These are phyloP conservation scores for Papilio polyxenes DNA, from an alignment of 1,140 invertebrate genomes.

Conservation along the genomic window DNA sequence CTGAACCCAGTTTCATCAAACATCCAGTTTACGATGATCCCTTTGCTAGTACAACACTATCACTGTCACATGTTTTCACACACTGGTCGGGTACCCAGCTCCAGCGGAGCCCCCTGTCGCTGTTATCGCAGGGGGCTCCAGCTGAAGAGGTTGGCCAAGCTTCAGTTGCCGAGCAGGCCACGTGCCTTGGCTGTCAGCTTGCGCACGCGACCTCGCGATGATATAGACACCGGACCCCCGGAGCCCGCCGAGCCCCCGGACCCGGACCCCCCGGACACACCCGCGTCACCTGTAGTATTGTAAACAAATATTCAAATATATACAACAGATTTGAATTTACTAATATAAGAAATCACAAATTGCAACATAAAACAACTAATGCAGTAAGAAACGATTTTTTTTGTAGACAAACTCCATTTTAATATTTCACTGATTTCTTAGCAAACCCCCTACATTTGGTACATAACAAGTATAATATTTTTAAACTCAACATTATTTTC, in stretches of 20 bases:
- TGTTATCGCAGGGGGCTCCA: slow-evolving; percentile 9
- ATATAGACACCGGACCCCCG: slow-evolving; percentile 82
- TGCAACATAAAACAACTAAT: too few relatives aligned
- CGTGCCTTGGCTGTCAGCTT: slow-evolving; percentile 90
- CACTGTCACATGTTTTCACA: neutral
- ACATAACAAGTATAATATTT: too few relatives aligned
- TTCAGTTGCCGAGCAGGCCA: slow-evolving; percentile 84
- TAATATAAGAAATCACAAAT: too few relatives aligned
- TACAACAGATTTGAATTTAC: too few relatives aligned
- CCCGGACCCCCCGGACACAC: slow-evolving; percentile 58
- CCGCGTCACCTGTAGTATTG: slow-evolving; percentile 31
- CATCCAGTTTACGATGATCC: neutral
- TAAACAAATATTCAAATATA: neutral
- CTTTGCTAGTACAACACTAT: neutral
- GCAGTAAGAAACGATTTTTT: too few relatives aligned
- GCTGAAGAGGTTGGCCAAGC: slow-evolving; percentile 20
- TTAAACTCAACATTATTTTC: too few relatives aligned
- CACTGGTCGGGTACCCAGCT: neutral
- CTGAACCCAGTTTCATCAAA: too few relatives aligned
- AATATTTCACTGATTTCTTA: too few relatives aligned
- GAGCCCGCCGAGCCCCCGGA: slow-evolving; percentile 35
- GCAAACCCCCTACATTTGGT: too few relatives aligned
- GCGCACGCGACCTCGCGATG: slow-evolving; percentile 91
- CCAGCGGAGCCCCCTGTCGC: neutral
- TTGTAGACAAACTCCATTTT: too few relatives aligned